A percentile compares a stretch with the other conserved stretches of the same genome.
These are phyloP conservation scores for Kryptolebias marmoratus DNA, from an alignment of 2,113 vertebrate genomes.

Conservation along the genomic window DNA sequence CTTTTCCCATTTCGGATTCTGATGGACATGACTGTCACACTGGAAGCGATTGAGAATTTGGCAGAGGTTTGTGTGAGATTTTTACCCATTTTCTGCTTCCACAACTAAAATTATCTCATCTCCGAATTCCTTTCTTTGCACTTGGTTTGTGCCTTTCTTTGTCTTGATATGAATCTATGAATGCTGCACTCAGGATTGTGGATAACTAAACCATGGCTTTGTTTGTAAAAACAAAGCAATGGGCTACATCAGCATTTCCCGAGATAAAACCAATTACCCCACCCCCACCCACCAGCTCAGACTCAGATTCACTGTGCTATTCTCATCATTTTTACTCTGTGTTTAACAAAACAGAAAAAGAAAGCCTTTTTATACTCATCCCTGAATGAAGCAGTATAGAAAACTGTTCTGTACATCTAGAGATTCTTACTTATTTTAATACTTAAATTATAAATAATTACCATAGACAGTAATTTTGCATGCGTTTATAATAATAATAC, in stretches of 20 bases:
- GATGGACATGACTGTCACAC: constrained; percentile 38
- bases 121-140: constrained; percentile 8
- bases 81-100: constrained; percentile 21
- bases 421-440: constrained; percentile 19
- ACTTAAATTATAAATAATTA: constrained; percentile 4
- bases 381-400: constrained; percentile 35
- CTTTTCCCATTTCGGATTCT: constrained; percentile 26
- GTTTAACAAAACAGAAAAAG: constrained; percentile 7
- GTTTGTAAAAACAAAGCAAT: constrained; percentile 65
- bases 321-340: constrained; percentile 56
- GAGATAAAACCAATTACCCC: constrained; percentile 62
- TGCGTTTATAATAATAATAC: too few species aligned
- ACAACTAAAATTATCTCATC: constrained; percentile 34
- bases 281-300: constrained; percentile 18
- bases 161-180: constrained; percentile 38
- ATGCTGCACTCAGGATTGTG: constrained; percentile 31
- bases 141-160: constrained; percentile 1
- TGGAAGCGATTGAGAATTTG: constrained; percentile 12
- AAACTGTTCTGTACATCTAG: constrained; percentile 15
- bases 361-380: constrained; percentile 22
- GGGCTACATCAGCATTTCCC: constrained; percentile 66
- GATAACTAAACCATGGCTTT: constrained; percentile 42
- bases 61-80: constrained; percentile 34
- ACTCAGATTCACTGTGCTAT: constrained; percentile 48
- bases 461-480: constrained; percentile 14